Conservation (phyloP, 2,888 invertebrate genomes). For the Hipparchia semele region DNA sequence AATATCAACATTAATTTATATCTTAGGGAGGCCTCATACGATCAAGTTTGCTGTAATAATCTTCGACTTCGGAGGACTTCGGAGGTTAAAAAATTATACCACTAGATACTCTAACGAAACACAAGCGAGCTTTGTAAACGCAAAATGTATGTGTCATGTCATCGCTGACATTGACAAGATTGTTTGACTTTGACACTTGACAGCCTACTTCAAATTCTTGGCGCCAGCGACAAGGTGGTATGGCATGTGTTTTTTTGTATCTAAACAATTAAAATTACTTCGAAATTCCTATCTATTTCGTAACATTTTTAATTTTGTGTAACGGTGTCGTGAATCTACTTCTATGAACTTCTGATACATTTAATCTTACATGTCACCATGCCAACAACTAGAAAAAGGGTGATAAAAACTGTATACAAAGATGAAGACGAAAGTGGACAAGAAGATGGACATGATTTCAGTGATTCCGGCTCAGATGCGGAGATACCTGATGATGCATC, state of each 20-base stretch:
- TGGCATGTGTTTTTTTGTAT: not conserved
- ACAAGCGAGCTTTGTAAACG: too few species aligned
- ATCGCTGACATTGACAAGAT: too few species aligned
- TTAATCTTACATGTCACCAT: constrained; percentile 44
- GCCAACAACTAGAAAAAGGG: constrained; percentile 72
- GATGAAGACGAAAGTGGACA: constrained; percentile 68
- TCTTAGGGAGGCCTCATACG: too few species aligned
- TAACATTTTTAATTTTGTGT: not conserved
- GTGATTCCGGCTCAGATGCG: constrained; percentile 79
- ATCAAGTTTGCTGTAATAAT: too few species aligned
- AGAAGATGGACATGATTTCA: constrained; percentile 66
- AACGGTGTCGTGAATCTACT: not conserved
- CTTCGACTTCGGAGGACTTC: too few species aligned
- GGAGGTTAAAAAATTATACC: too few species aligned
- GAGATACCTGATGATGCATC: constrained; percentile 66
- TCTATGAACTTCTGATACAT: not conserved
- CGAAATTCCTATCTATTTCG: not conserved
- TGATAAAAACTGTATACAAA: constrained; percentile 72
- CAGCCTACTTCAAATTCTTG: not conserved
- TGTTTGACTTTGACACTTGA: not conserved
- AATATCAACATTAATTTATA: too few species aligned
- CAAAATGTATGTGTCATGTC: too few species aligned
- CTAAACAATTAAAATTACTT: not conserved
- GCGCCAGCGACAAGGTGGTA: not conserved
- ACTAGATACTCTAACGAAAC: too few species aligned